These are phyloP conservation scores for Cassiopea andromeda DNA, from an alignment of 30 jellyfish, hydroid and myxozoan species.

Conservation along the genomic window DNA sequence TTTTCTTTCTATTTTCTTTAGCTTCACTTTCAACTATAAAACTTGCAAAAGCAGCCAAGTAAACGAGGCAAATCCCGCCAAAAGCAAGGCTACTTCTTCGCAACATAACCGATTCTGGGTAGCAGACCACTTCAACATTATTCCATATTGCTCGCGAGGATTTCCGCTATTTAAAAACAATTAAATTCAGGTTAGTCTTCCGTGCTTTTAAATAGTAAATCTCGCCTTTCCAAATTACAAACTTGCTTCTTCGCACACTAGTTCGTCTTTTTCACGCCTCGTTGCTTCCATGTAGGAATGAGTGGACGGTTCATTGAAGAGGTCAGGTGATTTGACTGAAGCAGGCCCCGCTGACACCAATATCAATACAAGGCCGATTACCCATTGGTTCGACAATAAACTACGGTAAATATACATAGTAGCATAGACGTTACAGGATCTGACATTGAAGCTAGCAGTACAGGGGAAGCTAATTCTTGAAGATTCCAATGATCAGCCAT, in stretches of 20 bases:
- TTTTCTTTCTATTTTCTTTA: slow-evolving; percentile 12
- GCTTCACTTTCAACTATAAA: neutral
- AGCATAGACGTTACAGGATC: neutral
- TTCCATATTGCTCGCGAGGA: neutral
- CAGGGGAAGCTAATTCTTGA: neutral
- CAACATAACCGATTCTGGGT: slow-evolving; percentile 23
- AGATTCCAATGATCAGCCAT: too few relatives aligned
- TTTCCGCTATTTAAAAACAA: neutral
- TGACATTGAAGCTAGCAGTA: neutral
- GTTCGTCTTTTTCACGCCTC: slow-evolving; percentile 52
- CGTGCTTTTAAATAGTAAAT: neutral
- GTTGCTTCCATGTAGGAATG: slow-evolving; percentile 15
- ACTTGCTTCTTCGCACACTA: neutral
- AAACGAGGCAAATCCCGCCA: slow-evolving; percentile 19
- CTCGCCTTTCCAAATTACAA: neutral
- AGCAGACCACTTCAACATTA: slow-evolving; percentile 27
- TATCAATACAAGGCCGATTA: slow-evolving; percentile 12
- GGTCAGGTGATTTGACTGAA: slow-evolving; percentile 73
- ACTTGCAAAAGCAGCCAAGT: slow-evolving; percentile 17
- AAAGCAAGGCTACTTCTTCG: slow-evolving; percentile 11
- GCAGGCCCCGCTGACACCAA: slow-evolving; percentile 31
- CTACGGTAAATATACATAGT: neutral
- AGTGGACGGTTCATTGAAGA: slow-evolving; percentile 58
- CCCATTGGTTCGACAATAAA: slow-evolving; percentile 37
- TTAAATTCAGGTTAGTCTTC: neutral